These are phyloP conservation scores for Cyprinodon brontotheroides DNA, from an alignment of 2,113 vertebrate species.

Conservation along the genomic window DNA sequence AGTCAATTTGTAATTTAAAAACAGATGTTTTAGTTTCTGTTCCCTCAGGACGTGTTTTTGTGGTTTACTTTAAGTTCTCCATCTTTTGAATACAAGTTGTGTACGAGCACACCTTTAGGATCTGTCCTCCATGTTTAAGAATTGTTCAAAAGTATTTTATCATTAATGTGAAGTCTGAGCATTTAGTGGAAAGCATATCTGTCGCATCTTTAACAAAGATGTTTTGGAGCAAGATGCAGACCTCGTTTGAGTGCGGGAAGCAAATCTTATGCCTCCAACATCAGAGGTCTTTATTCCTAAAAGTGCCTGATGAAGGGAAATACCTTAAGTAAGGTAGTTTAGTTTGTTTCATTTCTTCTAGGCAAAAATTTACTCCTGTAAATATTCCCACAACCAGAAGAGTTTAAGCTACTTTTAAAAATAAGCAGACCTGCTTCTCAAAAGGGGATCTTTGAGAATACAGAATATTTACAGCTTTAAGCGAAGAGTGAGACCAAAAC, in stretches of 20 bases:
- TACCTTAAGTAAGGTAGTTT: neutral
- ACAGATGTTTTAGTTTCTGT: neutral
- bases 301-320: conserved; percentile 35
- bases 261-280: neutral
- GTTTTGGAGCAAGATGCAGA: neutral
- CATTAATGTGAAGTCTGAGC: neutral
- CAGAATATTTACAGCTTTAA: neutral
- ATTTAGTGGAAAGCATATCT: neutral
- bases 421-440: neutral
- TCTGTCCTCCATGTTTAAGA: too few relatives aligned
- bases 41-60: neutral
- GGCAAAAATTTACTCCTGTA: neutral
- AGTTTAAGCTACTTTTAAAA: neutral
- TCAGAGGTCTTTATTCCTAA: neutral
- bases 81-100: neutral
- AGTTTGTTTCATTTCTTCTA: neutral
- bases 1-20: neutral
- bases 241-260: neutral
- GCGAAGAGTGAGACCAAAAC: conserved; percentile 46
- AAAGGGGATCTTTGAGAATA: neutral
- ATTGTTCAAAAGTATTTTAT: neutral
- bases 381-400: neutral
- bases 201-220: neutral
- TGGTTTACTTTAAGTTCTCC: neutral
- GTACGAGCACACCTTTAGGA: neutral